Conservation (phyloP, 2,888 invertebrate genomes). For the Xanthorhoe designata region DNA sequence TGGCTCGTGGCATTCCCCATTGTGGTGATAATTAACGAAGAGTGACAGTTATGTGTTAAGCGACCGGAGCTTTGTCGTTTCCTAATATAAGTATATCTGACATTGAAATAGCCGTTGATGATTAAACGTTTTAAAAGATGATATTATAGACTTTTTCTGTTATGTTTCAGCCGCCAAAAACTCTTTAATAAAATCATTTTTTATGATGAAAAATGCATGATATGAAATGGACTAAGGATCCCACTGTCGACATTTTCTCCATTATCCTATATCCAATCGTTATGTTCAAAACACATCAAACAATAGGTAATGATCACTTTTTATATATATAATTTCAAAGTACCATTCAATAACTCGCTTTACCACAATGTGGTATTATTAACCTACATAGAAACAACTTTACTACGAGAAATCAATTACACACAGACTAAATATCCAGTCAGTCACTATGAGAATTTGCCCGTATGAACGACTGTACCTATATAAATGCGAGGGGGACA, state of each 20-base stretch:
- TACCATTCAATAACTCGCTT: background rate
- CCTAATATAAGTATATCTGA: slow-evolving; percentile 50
- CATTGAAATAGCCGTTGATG: slow-evolving; percentile 26
- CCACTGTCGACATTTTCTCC: too few species aligned
- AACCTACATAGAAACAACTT: background rate
- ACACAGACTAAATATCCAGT: background rate
- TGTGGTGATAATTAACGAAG: slow-evolving; percentile 56
- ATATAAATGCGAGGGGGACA: background rate
- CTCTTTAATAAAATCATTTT: background rate
- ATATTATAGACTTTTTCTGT: background rate
- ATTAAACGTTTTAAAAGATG: slow-evolving; percentile 16
- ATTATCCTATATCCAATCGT: too few species aligned
- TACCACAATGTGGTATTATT: background rate
- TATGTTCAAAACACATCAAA: too few species aligned
- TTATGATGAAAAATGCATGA: background rate
- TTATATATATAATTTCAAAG: too few species aligned
- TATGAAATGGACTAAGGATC: too few species aligned
- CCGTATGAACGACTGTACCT: background rate
- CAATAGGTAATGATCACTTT: too few species aligned
- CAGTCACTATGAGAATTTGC: background rate
- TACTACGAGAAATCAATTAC: background rate
- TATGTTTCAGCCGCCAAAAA: background rate
- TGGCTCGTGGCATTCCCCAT: slow-evolving; percentile 41
- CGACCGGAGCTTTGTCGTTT: slow-evolving; percentile 52
- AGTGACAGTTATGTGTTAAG: slow-evolving; percentile 58